Conservation (phyloP, 92 coral and sea anemone genomes). For the Anthopleura xanthogrammica region DNA sequence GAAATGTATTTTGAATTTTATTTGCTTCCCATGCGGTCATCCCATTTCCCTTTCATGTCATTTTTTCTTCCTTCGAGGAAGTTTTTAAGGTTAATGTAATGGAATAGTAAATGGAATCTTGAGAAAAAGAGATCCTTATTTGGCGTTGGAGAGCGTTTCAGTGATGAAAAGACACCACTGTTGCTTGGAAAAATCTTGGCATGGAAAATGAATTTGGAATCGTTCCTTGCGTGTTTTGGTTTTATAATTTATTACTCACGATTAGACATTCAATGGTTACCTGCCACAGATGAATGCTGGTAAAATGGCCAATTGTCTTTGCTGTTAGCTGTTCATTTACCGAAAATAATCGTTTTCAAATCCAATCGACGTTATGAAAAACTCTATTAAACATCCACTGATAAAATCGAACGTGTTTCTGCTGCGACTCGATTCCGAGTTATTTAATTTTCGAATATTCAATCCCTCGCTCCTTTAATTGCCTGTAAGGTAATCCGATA, state of each 20-base stretch:
- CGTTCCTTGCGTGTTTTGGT: background rate
- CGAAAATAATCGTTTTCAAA: slow-evolving; percentile 1
- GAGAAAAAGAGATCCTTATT: slow-evolving; percentile 9
- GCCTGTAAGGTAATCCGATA: slow-evolving; percentile 32
- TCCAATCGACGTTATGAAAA: slow-evolving; percentile 15
- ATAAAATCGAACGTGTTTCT: background rate
- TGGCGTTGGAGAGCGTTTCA: slow-evolving; percentile 5
- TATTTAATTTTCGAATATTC: slow-evolving; percentile 6
- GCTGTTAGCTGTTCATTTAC: slow-evolving; percentile 15
- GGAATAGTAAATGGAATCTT: slow-evolving; percentile 6
- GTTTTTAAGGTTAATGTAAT: background rate
- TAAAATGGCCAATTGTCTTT: slow-evolving; percentile 17
- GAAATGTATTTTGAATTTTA: background rate
- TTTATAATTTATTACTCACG: slow-evolving; percentile 11
- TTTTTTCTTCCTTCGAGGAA: slow-evolving; percentile 1
- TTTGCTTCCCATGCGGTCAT: background rate
- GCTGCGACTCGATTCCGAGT: background rate
- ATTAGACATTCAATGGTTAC: slow-evolving; percentile 15
- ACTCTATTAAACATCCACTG: slow-evolving; percentile 5
- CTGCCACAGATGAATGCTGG: slow-evolving; percentile 11
- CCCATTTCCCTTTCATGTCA: slow-evolving; percentile 4
- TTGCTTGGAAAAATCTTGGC: slow-evolving; percentile 11
- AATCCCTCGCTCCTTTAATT: slow-evolving; percentile 7
- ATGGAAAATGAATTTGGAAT: background rate
- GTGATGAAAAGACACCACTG: slow-evolving; percentile 1